Evolutionary conservation across 2,113 vertebrate species (phyloP).

Genomic region (Corynorhinus townsendii): DNA sequence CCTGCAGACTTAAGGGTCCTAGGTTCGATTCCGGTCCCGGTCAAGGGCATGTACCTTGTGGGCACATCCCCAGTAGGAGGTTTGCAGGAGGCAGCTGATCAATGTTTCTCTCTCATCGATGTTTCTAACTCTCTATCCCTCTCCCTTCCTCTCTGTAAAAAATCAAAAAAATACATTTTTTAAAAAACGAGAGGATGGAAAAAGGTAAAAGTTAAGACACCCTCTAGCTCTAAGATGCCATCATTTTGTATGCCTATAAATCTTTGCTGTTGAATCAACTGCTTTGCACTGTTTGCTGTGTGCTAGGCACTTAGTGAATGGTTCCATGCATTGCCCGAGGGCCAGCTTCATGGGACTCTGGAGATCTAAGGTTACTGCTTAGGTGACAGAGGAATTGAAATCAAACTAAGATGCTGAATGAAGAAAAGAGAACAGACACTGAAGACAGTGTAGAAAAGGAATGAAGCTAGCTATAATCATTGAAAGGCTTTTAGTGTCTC

Average conservation of each 20-base stretch:
- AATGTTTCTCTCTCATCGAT: too few species aligned
- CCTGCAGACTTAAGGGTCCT: too few species aligned
- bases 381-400: background rate
- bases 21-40: too few species aligned
- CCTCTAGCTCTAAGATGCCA: background rate
- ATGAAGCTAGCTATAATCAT: background rate
- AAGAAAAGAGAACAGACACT: background rate
- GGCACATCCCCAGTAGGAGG: too few species aligned
- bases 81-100: too few species aligned
- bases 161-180: too few species aligned
- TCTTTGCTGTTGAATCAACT: background rate
- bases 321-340: background rate
- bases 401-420: background rate
- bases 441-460: background rate
- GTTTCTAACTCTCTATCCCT: too few species aligned
- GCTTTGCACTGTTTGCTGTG: background rate
- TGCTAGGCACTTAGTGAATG: background rate
- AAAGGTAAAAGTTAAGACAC: background rate
- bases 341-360: background rate
- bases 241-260: background rate
- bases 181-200: background rate
- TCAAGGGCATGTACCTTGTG: too few species aligned
- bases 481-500: background rate
- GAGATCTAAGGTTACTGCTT: background rate
- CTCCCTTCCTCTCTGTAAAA: too few species aligned